These are phyloP conservation scores for Bicyclus anynana DNA, from an alignment of 1,140 invertebrate species.

Conservation along the genomic window DNA sequence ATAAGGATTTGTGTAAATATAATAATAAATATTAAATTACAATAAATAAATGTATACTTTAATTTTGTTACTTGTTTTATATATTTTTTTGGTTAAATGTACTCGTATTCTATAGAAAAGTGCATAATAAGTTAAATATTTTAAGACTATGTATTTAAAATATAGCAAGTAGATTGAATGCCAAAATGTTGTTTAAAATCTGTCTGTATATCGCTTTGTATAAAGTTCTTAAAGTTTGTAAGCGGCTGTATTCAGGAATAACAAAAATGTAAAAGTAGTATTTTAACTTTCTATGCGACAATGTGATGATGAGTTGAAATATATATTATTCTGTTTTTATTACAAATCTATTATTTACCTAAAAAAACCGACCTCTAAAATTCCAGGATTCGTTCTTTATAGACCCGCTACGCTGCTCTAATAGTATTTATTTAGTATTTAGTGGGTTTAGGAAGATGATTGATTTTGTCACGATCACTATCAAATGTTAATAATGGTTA, in stretches of 20 bases:
- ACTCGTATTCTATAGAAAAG: no score
- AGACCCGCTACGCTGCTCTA: no score
- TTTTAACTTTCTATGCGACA: slow-evolving; percentile 52
- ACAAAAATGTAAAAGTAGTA: slow-evolving; percentile 31
- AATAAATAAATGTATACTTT: not conserved
- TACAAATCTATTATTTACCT: slow-evolving; percentile 38
- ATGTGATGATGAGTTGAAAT: slow-evolving; percentile 45
- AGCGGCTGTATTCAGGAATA: slow-evolving; percentile 13
- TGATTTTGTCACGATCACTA: no score
- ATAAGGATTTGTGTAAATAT: not conserved
- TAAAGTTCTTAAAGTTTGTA: slow-evolving; percentile 18
- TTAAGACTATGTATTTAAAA: not conserved
- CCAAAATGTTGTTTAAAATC: slow-evolving; percentile 7
- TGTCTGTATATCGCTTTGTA: slow-evolving; percentile 7
- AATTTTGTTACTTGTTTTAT: not conserved
- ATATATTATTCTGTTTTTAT: slow-evolving; percentile 53
- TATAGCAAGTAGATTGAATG: slow-evolving; percentile 4
- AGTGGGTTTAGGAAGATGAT: no score
- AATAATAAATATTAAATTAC: not conserved
- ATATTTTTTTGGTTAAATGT: not conserved
- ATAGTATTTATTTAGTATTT: no score
- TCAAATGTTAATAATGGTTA: no score
- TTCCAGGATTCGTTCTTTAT: no score
- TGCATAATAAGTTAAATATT: no score
- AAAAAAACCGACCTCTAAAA: no score